phyloP scores from a whole-genome alignment of 2,797 vertebrate genomes.

The Sebastes iracundus region DNA sequence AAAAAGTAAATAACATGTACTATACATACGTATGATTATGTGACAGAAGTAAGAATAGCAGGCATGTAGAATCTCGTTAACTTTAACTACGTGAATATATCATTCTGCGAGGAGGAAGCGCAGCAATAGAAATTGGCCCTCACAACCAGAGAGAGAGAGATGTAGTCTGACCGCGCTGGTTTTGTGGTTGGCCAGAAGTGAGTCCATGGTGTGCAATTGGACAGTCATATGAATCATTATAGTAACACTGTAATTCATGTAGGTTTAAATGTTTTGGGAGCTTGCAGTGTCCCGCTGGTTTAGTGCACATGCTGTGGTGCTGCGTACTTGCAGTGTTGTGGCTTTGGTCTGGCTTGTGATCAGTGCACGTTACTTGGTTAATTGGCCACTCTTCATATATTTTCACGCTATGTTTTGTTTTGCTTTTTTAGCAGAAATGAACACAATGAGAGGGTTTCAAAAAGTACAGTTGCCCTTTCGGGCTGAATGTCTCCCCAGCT shows the following conservation, averaged over 20 bases:
- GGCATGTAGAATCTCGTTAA: not conserved
- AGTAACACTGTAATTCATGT: not conserved
- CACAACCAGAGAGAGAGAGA: conserved; percentile 1
- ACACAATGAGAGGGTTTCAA: not conserved
- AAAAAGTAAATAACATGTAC: not conserved
- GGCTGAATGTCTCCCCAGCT: not conserved
- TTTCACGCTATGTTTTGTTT: not conserved
- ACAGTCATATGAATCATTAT: conserved; percentile 18
- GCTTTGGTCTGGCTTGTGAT: not conserved
- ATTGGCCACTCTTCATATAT: not conserved
- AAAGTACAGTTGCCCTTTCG: not conserved
- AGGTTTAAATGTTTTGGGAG: not conserved
- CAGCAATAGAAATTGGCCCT: not conserved
- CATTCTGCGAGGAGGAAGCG: not conserved
- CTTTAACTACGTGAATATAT: not conserved
- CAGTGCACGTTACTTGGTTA: not conserved
- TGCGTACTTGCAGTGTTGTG: not conserved
- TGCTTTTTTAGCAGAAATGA: not conserved
- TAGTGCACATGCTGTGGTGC: not conserved
- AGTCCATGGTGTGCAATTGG: not conserved
- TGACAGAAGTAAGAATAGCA: not conserved
- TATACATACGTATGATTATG: not conserved
- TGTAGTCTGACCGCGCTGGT: conserved; percentile 30
- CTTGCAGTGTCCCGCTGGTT: not conserved
- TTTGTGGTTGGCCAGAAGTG: conserved; percentile 27